Base-by-base conservation (phyloP, 2,113 vertebrate species). In the Polypterus senegalus region DNA sequence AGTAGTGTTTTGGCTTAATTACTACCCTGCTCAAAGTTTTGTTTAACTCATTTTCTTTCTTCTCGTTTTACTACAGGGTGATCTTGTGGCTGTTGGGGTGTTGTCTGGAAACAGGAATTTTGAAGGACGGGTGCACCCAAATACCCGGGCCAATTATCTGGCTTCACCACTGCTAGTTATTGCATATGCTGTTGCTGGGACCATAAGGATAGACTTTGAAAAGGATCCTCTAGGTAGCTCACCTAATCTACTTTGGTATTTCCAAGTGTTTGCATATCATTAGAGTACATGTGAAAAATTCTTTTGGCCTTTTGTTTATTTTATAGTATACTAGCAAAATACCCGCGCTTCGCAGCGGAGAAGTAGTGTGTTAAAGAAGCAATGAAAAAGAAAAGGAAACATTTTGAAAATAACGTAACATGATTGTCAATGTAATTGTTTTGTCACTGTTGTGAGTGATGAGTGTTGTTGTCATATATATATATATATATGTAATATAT, bases 31-130 rank as follows among this genome's bases (percentile, higher is more conserved):
- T 51, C 60, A 51, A 10, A 57, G 10, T 52, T 52, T 10, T 52
- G 51, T 47, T 46, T 6, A 43, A 7, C 47, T 27, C 27, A 27
- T 2, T n/a, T 58, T 3, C 43, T 43, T 9, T 48, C 43, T 11
- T 1, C 6, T 10, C 6, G 66, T 46, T 62, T 27, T 63, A 62
- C 10, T 11, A 2, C 75, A 99, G 95, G 90, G 90, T 60, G 92
- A 99, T 67, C 85, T 99, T 0, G 88, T 99, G 1, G 93, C 90
- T 0, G 91, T 91, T 7, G 95, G 96, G 0, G 73, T 99, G 4
- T 76, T 99, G 0, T 98, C 95, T 63, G 96, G 96, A 9, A 99
- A 99, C 67, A 85, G 96, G 70, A 99, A 99, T 78, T 99, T 99
- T 4, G 96, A 99, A 79, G 96, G 95, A 0, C 88, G 96, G 49